Conservation (phyloP, 2,113 vertebrate genomes). For the Crotalus viridis region DNA sequence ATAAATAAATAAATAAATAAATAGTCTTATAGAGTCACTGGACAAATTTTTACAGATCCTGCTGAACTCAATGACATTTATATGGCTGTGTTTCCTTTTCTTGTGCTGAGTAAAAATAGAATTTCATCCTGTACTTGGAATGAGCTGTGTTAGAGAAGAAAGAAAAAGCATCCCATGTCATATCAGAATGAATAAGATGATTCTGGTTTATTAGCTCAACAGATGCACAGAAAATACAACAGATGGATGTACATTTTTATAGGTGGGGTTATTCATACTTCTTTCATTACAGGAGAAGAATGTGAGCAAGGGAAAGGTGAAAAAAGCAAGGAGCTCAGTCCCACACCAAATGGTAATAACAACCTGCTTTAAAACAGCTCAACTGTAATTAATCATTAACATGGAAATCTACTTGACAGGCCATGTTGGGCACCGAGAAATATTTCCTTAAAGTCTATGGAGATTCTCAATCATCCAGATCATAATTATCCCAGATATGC, state of each 20-base stretch:
- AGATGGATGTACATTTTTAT: slow-evolving; percentile 57
- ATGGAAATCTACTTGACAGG: slow-evolving; percentile 23
- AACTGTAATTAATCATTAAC: slow-evolving; percentile 35
- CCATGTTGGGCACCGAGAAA: not conserved
- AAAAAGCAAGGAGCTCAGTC: slow-evolving; percentile 7
- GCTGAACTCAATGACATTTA: not conserved
- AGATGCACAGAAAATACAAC: slow-evolving; percentile 56
- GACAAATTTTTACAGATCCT: not conserved
- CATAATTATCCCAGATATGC: too few species aligned
- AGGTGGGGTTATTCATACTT: slow-evolving; percentile 47
- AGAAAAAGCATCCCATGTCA: slow-evolving; percentile 17
- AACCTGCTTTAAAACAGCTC: slow-evolving; percentile 16
- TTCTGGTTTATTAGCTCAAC: slow-evolving; percentile 58
- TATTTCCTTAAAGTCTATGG: not conserved
- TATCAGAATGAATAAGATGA: slow-evolving; percentile 53
- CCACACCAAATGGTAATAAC: slow-evolving; percentile 33
- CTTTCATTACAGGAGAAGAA: slow-evolving; percentile 54
- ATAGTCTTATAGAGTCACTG: not conserved
- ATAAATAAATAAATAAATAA: too few species aligned
- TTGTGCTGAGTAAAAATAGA: slow-evolving; percentile 26
- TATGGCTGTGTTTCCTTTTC: not conserved
- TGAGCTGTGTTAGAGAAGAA: slow-evolving; percentile 14
- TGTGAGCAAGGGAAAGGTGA: slow-evolving; percentile 24
- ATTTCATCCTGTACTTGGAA: slow-evolving; percentile 32
- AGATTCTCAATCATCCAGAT: too few species aligned